Conservation (phyloP, 1,140 invertebrate genomes). For the Solenopsis fugax region DNA sequence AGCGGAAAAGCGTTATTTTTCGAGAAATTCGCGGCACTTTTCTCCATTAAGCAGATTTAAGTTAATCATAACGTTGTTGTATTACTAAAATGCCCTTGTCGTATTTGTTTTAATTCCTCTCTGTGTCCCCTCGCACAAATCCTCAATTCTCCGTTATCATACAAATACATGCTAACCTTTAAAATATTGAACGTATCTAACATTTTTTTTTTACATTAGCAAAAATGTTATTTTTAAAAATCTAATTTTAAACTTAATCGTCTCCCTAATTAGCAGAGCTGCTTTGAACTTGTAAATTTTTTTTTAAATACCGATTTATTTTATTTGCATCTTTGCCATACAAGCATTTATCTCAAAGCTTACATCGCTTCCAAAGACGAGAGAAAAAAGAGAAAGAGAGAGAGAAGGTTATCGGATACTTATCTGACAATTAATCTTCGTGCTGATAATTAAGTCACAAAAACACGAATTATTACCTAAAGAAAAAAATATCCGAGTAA, state of each 20-base stretch:
- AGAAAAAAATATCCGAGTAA: background rate
- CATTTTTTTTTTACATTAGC: background rate
- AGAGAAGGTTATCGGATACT: background rate
- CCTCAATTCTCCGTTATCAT: background rate
- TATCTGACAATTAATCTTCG: background rate
- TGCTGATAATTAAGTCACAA: background rate
- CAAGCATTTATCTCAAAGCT: background rate
- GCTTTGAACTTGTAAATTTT: background rate
- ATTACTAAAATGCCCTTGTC: background rate
- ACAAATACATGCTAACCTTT: background rate
- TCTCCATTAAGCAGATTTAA: slow-evolving; percentile 20
- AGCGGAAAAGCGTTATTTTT: background rate
- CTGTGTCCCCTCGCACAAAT: background rate
- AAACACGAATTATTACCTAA: background rate
- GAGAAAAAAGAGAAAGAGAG: background rate
- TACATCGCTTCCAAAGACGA: background rate
- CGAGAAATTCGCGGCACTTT: background rate
- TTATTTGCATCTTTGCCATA: background rate
- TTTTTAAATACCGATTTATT: background rate
- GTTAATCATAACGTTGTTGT: background rate
- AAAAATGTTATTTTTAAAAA: background rate
- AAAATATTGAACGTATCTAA: background rate
- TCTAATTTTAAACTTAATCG: background rate
- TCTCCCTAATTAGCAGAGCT: background rate
- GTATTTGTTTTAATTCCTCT: background rate